Evolutionary conservation across 35 echinoderm and acorn worm genomes (phyloP).

Genomic region (Apostichopus californicus): DNA sequence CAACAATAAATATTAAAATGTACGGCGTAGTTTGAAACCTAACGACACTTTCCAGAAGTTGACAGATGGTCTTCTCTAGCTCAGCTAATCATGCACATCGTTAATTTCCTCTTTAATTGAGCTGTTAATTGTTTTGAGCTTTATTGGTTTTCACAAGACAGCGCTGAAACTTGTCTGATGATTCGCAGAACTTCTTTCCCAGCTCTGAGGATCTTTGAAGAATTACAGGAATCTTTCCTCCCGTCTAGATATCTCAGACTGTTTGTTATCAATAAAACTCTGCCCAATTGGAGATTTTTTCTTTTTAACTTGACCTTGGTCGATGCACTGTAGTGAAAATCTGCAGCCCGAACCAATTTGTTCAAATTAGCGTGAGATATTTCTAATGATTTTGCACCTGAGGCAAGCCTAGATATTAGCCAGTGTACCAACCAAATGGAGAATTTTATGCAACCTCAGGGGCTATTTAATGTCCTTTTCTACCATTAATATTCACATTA

Average conservation of each 20-base stretch:
- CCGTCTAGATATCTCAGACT: background rate
- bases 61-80: conserved; percentile 1
- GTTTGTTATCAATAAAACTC: background rate
- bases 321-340: background rate
- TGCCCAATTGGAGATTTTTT: background rate
- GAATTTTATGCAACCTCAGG: background rate
- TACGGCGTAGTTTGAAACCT: no score
- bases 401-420: conserved; percentile 3
- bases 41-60: background rate
- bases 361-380: background rate
- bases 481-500: background rate
- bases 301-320: background rate
- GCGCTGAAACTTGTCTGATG: no score
- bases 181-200: no score
- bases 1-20: no score
- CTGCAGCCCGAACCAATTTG: conserved; percentile 11
- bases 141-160: background rate
- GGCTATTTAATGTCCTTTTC: background rate
- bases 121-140: conserved; percentile 11
- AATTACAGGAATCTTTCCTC: background rate
- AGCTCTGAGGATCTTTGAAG: background rate
- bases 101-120: conserved; percentile 16
- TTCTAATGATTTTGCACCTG: background rate
- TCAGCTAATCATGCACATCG: background rate
- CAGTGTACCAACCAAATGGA: background rate